Conservation (phyloP, 2,888 invertebrate species). For the Mimas tiliae region DNA sequence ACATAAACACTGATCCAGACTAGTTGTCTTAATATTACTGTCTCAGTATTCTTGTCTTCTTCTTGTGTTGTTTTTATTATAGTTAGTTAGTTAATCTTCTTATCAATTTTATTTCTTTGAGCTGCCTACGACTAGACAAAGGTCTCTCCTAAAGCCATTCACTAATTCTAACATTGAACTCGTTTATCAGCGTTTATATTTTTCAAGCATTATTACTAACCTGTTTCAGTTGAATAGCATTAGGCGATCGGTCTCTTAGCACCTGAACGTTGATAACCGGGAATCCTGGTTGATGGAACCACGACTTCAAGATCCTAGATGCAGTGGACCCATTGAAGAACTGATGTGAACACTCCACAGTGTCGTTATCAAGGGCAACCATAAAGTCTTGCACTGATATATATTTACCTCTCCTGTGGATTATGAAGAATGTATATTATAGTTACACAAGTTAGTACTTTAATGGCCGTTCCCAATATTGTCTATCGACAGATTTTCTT, state of each 20-base stretch:
- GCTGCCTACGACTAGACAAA: too few species aligned
- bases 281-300: conserved; percentile 87
- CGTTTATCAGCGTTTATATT: neutral
- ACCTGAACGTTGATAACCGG: conserved; percentile 86
- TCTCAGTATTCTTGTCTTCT: too few species aligned
- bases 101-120: too few species aligned
- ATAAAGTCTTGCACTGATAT: conserved; percentile 69
- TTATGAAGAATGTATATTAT: neutral
- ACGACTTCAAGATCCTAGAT: conserved; percentile 82
- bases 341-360: conserved; percentile 70
- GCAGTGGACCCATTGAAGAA: conserved; percentile 76
- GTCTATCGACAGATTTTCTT: too few species aligned
- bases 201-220: conserved; percentile 42
- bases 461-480: too few species aligned
- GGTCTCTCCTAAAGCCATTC: neutral
- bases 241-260: conserved; percentile 62
- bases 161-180: neutral
- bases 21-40: too few species aligned
- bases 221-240: conserved; percentile 71
- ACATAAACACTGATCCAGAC: too few species aligned
- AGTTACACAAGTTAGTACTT: neutral
- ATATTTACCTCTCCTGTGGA: conserved; percentile 66
- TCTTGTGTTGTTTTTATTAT: too few species aligned
- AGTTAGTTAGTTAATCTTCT: too few species aligned
- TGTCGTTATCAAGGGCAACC: conserved; percentile 62